phyloP scores from a whole-genome alignment of 2,888 invertebrate species.

The Mythimna albipuncta region DNA sequence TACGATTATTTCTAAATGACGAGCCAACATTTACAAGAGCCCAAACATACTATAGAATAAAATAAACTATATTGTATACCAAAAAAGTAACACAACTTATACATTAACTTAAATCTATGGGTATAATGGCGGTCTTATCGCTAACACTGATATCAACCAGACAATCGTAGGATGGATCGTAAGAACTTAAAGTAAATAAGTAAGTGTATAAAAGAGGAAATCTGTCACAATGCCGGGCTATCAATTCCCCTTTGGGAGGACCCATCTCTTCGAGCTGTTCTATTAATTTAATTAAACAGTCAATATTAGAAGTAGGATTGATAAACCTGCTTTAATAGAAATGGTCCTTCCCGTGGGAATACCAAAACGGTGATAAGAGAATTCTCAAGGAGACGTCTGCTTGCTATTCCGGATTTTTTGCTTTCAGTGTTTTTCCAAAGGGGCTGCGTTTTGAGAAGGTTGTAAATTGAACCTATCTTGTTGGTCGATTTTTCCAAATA shows the following conservation, averaged over 20 bases:
- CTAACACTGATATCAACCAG: no score
- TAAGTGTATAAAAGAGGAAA: slow-evolving; percentile 26
- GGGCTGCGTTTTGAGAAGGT: background rate
- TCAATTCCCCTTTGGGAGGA: slow-evolving; percentile 35
- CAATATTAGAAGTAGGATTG: slow-evolving; percentile 13
- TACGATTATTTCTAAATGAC: no score
- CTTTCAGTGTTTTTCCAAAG: background rate
- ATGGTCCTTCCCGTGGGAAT: background rate
- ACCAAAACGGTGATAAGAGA: background rate
- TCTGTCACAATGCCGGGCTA: slow-evolving; percentile 34
- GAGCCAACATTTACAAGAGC: slow-evolving; percentile 9
- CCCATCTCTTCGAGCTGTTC: slow-evolving; percentile 39
- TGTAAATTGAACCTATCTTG: background rate
- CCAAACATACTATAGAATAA: background rate
- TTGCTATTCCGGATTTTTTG: background rate
- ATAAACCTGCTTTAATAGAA: slow-evolving; percentile 19
- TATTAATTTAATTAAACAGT: slow-evolving; percentile 34
- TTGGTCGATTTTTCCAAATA: background rate
- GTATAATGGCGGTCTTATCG: no score
- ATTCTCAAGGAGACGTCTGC: background rate
- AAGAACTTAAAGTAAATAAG: background rate
- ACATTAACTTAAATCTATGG: no score
- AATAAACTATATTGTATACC: no score
- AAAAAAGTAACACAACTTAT: no score
- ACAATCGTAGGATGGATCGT: no score